Percentiles rank a stretch among this genome's conserved stretches.
Evolutionary conservation across 1,140 invertebrate species (phyloP).

Genomic region (Tetranychus cinnabarinus): DNA sequence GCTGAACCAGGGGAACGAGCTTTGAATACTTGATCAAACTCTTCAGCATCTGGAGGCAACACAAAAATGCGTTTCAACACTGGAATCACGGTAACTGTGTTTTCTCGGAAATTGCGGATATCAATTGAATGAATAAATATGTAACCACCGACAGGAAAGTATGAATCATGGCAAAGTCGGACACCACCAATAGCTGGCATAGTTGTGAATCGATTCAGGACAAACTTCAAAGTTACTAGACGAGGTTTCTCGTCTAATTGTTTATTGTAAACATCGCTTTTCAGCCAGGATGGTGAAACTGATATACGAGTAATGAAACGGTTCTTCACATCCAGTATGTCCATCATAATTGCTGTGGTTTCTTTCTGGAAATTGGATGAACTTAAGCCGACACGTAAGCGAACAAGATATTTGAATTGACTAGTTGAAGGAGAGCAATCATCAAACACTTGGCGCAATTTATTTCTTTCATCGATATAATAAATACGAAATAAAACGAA

Average conservation of each 20-base stretch:
- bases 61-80: neutral
- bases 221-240: neutral
- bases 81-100: neutral
- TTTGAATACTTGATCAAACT: neutral
- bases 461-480: neutral
- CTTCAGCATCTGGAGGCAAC: neutral
- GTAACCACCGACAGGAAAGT: neutral
- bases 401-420: neutral
- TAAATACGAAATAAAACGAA: neutral
- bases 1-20: neutral
- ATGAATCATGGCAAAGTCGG: neutral
- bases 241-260: neutral
- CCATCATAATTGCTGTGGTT: neutral
- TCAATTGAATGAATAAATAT: neutral
- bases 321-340: neutral
- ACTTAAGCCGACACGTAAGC: neutral
- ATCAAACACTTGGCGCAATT: neutral
- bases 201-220: neutral
- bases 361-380: neutral
- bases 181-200: neutral
- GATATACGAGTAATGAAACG: neutral
- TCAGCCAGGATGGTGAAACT: neutral
- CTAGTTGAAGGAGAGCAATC: neutral
- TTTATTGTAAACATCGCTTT: neutral
- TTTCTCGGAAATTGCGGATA: neutral